phyloP scores from a whole-genome alignment of 2,888 invertebrate species.

The Leptopilina syphax region DNA sequence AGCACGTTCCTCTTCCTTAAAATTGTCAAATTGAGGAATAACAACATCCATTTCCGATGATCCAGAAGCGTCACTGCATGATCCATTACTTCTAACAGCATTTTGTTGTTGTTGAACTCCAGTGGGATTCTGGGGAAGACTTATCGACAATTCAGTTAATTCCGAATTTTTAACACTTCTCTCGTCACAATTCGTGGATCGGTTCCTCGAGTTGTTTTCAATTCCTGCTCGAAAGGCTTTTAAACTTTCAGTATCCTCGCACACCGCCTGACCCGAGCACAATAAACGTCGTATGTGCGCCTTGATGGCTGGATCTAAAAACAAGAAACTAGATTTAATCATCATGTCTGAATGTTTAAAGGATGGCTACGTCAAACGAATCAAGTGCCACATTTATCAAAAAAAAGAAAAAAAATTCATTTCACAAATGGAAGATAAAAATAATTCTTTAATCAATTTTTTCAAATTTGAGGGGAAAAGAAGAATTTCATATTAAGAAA shows the following conservation, averaged over 20 bases:
- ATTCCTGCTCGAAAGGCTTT: constrained; percentile 49
- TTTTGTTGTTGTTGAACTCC: constrained; percentile 63
- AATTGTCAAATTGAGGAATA: constrained; percentile 72
- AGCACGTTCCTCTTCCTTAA: constrained; percentile 78
- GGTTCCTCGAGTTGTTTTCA: constrained; percentile 58
- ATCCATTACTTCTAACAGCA: constrained; percentile 80
- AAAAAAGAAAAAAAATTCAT: neutral
- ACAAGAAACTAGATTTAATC: constrained; percentile 40
- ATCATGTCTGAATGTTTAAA: constrained; percentile 8
- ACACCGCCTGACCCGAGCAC: constrained; percentile 78
- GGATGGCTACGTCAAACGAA: constrained; percentile 18
- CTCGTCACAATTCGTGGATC: constrained; percentile 65
- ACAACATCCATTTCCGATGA: constrained; percentile 77
- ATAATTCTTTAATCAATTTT: too few species aligned
- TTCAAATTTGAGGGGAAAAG: neutral
- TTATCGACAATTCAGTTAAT: constrained; percentile 64
- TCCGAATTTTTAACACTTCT: constrained; percentile 46
- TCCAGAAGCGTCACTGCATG: constrained; percentile 76
- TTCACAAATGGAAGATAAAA: neutral
- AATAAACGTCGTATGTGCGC: constrained; percentile 86
- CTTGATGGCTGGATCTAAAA: constrained; percentile 91
- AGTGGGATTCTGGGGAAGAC: constrained; percentile 61
- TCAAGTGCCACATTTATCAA: neutral
- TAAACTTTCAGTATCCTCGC: constrained; percentile 73
- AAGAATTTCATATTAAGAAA: too few species aligned